These are phyloP conservation scores for Sardinella longiceps DNA, from an alignment of 2,797 vertebrate genomes.

Conservation along the genomic window DNA sequence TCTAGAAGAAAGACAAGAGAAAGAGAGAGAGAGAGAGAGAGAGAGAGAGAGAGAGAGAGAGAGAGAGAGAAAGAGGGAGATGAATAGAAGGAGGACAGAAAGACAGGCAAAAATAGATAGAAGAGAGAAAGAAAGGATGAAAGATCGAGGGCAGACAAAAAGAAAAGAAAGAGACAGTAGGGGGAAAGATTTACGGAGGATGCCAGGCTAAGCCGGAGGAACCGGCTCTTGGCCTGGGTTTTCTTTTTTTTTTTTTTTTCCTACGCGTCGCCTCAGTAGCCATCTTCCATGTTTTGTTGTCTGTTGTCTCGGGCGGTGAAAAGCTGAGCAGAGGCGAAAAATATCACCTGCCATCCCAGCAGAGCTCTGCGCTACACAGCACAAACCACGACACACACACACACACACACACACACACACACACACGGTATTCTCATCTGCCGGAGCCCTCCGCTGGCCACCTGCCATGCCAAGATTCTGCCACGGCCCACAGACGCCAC, in stretches of 20 bases:
- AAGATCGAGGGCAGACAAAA: slow-evolving; percentile 42
- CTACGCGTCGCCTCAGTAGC: slow-evolving; percentile 67
- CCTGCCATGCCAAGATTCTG: slow-evolving; percentile 20
- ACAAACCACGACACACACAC: slow-evolving; percentile 31
- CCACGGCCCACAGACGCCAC: neutral
- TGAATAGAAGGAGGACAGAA: slow-evolving; percentile 37
- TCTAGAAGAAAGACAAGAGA: slow-evolving; percentile 34
- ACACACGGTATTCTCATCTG: slow-evolving; percentile 53
- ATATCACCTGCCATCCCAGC: slow-evolving; percentile 65
- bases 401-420: no score
- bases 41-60: slow-evolving; percentile 45
- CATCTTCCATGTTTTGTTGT: slow-evolving; percentile 62
- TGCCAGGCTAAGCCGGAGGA: slow-evolving; percentile 65
- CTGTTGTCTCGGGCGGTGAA: slow-evolving; percentile 64
- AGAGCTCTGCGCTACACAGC: neutral
- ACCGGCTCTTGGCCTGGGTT: slow-evolving; percentile 57
- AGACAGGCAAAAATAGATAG: neutral
- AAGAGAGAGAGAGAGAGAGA: slow-evolving; percentile 52
- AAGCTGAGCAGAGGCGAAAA: slow-evolving; percentile 59
- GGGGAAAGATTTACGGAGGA: slow-evolving; percentile 57
- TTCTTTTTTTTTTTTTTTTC: no score
- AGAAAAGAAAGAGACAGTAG: slow-evolving; percentile 50
- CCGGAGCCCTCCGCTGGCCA: neutral
- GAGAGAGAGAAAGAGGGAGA: slow-evolving; percentile 31
- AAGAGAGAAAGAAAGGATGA: slow-evolving; percentile 37